These are phyloP conservation scores for Berghia stephanieae DNA, from an alignment of 1,140 invertebrate species.

Conservation along the genomic window DNA sequence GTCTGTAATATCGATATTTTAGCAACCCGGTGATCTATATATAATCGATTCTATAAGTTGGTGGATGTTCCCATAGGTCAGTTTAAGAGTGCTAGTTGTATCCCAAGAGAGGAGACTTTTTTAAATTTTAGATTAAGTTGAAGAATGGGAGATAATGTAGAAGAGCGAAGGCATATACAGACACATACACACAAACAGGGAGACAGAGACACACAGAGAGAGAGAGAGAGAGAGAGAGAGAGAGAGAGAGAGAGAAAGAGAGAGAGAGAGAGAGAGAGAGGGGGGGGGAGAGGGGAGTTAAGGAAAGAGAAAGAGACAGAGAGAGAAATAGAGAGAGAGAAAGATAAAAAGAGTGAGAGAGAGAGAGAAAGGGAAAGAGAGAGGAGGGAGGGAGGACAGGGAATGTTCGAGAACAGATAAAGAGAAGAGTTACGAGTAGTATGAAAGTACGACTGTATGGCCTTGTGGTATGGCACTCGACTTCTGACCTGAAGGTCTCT, in stretches of 20 bases:
- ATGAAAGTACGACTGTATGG: no score
- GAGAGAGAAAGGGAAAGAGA: not conserved
- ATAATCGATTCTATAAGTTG: no score
- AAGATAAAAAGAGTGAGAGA: not conserved
- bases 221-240: constrained; percentile 12
- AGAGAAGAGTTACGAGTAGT: no score
- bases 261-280: constrained; percentile 10
- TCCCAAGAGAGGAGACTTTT: no score
- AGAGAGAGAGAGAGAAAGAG: not conserved
- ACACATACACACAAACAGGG: not conserved
- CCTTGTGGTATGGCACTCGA: no score
- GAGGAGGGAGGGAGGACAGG: not conserved
- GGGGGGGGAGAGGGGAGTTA: not conserved
- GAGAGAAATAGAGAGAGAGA: constrained; percentile 21
- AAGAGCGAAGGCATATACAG: not conserved
- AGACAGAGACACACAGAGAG: constrained; percentile 20
- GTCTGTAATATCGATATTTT: no score
- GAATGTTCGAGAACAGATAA: not conserved
- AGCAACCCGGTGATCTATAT: no score
- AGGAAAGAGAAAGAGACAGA: not conserved
- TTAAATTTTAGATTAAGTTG: not conserved
- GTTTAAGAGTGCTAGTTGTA: no score
- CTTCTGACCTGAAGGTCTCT: no score
- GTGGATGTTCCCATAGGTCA: no score
- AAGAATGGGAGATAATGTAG: not conserved